Base-by-base conservation (phyloP, 2,888 invertebrate genomes). In the Loripinus fragilis region DNA sequence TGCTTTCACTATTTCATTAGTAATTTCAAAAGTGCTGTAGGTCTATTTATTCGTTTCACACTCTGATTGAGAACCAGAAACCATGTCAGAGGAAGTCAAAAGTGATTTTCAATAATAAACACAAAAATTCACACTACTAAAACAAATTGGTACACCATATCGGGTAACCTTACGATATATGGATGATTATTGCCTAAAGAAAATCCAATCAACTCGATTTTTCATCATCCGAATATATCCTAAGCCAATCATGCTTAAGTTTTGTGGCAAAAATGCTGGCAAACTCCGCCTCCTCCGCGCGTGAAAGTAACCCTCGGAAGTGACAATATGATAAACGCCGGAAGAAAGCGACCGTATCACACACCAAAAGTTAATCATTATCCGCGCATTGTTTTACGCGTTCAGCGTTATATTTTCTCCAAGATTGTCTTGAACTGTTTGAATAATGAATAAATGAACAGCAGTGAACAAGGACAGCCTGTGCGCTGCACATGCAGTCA, bases 281-380 rank as follows among this genome's bases (percentile, higher is more conserved):
- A 30, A 60, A 60, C 60, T 60, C 60, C 60, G 60, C 60, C 60
- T 33, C 60, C 33, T 60, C 5, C 30, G 33, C 60, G 60, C 33
- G 60, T 60, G 60, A 60, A 60, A 60, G 10, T 12, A 28, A 17
- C 60, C 60, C 28, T 17, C 28, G 60, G 28, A 60, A 28, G 23
- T 60, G 60, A 60, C 60, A 60, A 15, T 60, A 20, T 12, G 30
- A 38, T 12, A 38, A 5, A 38, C 38, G 7, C 38, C 12, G 12
- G 38, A 38, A 38, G n/a, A 38, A 38, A 38, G 7, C 38, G 12
- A 38, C 38, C 38, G 12, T 38, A 38, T 5, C 38, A 38, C 38
- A 38, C 12, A 5, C 38, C n/a, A n/a, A n/a, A n/a, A n/a, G n/a
- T n/a, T n/a, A n/a, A n/a, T n/a, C n/a, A n/a, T n/a, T n/a, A n/a